phyloP scores from a whole-genome alignment of 2,113 vertebrate species.

The Burhinus bistriatus region DNA sequence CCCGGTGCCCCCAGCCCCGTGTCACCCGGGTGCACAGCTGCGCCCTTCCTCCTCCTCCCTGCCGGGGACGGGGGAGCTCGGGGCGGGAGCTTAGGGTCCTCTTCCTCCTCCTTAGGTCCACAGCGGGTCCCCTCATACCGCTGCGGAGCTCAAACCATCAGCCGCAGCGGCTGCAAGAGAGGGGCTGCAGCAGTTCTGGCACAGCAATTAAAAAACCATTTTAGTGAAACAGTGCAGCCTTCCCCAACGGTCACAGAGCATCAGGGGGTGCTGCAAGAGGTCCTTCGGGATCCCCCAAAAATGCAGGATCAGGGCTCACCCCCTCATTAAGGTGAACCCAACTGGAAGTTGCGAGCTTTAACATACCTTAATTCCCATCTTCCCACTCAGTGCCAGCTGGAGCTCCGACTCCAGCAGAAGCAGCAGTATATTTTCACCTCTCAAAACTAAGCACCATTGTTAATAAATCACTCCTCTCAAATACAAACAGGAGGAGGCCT shows the following conservation, averaged over 20 bases:
- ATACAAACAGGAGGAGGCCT: neutral
- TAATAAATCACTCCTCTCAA: neutral
- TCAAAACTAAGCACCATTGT: accelerated
- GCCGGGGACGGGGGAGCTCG: no score
- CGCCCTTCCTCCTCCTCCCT: no score
- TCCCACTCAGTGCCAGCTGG: neutral
- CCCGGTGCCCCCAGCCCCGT: no score
- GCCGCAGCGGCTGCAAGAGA: no score
- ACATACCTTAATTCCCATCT: neutral
- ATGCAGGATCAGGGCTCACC: accelerated
- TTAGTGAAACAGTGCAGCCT: accelerated
- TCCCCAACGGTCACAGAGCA: accelerated
- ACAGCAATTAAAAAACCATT: neutral
- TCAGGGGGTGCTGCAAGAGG: accelerated
- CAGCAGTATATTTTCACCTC: neutral
- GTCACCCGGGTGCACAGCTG: no score
- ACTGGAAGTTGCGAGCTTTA: neutral
- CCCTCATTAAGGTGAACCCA: no score
- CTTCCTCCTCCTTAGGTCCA: neutral
- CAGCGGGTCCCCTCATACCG: neutral
- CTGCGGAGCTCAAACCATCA: neutral
- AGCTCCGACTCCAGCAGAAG: neutral
- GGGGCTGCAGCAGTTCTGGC: accelerated
- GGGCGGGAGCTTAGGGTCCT: no score
- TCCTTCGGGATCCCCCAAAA: neutral